Base-by-base conservation (phyloP, 2,113 vertebrate species). In the Agelaius tricolor region DNA sequence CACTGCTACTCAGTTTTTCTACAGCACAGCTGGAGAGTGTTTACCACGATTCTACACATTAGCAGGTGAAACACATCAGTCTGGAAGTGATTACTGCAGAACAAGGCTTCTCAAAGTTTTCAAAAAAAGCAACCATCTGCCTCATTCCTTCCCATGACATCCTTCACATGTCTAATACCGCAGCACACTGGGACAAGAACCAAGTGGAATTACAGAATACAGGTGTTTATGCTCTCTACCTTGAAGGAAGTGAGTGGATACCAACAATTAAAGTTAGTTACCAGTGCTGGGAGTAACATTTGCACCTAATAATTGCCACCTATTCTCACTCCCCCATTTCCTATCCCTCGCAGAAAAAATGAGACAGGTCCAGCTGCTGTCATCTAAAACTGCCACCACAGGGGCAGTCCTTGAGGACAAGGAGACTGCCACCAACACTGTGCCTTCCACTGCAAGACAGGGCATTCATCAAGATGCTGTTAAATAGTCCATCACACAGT, bases 41-140 rank as follows among this genome's bases (percentile, higher is more conserved):
- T 88, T 76, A 51, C 57, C 35, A 37, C 0, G 0, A 43, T 43
- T 63, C 59, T 28, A 33, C 21, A 62, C 2, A 17, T 26, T 31
- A 58, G 15, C 24, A 58, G 46, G 51, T 46, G 51, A 87, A 69
- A 62, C 7, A 39, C 2, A 0, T 20, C 17, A 15, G 63, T 46
- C 22, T 81, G 39, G 30, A 54, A 81, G 27, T 6, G 3, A 77
- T 54, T 61, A 61, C 19, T 20, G 17, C 58, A 89, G 26, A 77
- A 28, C 15, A 59, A 22, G 1, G 2, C 47, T 82, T 55, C 49
- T 52, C 49, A 72, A 46, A 39, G 14, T 43, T 55, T 28, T 51
- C 31, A 46, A 68, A 65, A 72, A 63, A 10, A 0, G 0, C 13
- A 57, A 43, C 27, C 30, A 63, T 26, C 27, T 61, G 54, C 41